Base-by-base conservation (phyloP, 2,797 vertebrate genomes). In the Avahi laniger region DNA sequence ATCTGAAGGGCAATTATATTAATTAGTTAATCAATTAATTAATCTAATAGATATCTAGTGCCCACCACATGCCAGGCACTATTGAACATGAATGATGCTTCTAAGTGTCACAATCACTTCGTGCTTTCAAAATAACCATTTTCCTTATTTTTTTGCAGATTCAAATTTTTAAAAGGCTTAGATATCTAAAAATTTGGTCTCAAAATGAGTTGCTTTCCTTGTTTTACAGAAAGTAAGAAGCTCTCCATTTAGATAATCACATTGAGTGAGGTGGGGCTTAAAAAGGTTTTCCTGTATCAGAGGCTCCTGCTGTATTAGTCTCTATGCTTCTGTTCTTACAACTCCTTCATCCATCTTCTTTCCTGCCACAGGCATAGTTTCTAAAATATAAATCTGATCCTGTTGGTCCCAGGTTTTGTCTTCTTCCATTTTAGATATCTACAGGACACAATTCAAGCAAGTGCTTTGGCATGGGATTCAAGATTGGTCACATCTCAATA, bases 1-100 rank as follows among this genome's bases (percentile, higher is more conserved):
- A 43, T 91, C 20, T 80, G 48, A 89, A 95, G 85, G 72, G 3
- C 85, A 97, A 82, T 90, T 94, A 33, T 43, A 73, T 84, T 94
- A 76, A 78, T 89, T 92, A 83, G 89, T 93, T 59, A 59, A 26
- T 26, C 89, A 78, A 93, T 87, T 83, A 28, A 76, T 73, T 92
- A n/a, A 41, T 83, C 93, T 95, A 81, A 78, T 91, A 84, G 95
- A 63, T 81, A 65, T 87, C 93, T 86, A 82, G 38, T 70, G 14
- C 73, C 72, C n/a, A 43, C n/a, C 26, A 22, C 83, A 75, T 50
- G 86, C 84, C 75, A 90, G 69, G 65, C 35, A 93, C 78, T 57
- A 50, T 1, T 84, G 57, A 75, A 54, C 84, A 61, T 43, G 79
- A 86, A 73, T 59, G 75, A 67, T 81, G 54, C 48, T 82, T 84